Evolutionary conservation across 2,797 vertebrate species (phyloP).

Genomic region (Discoglossus pictus): DNA sequence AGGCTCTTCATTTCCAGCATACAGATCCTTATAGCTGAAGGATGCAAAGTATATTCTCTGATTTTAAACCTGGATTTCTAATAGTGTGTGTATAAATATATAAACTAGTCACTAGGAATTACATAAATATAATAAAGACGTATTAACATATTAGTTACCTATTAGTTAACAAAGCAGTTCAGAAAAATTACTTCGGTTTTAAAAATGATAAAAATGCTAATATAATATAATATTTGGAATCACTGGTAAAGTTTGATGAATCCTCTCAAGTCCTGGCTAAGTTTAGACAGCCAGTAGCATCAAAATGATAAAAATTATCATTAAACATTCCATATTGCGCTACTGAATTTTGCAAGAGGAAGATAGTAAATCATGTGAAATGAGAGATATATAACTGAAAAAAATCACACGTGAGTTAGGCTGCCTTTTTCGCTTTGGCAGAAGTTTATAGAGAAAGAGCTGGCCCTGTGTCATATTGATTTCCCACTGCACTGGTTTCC

Average conservation of each 20-base stretch:
- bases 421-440: conserved; percentile 63
- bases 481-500: conserved; percentile 80
- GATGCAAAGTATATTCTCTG: too few relatives aligned
- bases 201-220: too few relatives aligned
- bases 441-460: conserved; percentile 70
- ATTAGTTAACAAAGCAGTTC: too few relatives aligned
- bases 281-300: conserved; percentile 46
- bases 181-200: too few relatives aligned
- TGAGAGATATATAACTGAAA: conserved; percentile 67
- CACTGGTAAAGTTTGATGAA: conserved; percentile 47
- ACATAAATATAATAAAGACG: too few relatives aligned
- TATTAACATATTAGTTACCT: too few relatives aligned
- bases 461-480: conserved; percentile 81
- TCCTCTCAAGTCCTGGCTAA: conserved; percentile 33
- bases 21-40: too few relatives aligned
- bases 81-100: too few relatives aligned
- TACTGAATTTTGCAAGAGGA: conserved; percentile 65
- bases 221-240: too few relatives aligned
- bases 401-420: conserved; percentile 66
- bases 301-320: conserved; percentile 53
- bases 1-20: too few relatives aligned
- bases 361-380: conserved; percentile 71
- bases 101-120: too few relatives aligned
- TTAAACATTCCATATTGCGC: conserved; percentile 64
- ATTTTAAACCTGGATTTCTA: too few relatives aligned